Evolutionary conservation across 2,797 vertebrate genomes (phyloP).

Genomic region (Pseudochaenichthys georgianus): DNA sequence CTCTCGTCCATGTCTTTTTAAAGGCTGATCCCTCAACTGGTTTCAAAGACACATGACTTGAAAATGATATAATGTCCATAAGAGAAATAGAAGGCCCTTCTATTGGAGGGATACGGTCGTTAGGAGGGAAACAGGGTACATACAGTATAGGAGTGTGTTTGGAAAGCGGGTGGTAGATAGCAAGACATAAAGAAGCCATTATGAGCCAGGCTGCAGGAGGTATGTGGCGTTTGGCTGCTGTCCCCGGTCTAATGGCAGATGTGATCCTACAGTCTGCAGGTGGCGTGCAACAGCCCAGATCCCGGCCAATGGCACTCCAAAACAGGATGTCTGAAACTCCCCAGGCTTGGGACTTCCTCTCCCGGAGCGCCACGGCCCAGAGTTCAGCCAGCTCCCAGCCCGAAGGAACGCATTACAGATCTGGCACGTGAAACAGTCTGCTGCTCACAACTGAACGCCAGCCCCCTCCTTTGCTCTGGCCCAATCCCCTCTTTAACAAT

Average conservation of each 20-base stretch:
- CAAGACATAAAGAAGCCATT: conserved; percentile 38
- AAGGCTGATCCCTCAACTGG: background rate
- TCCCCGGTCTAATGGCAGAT: conserved; percentile 63
- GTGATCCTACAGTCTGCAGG: conserved; percentile 71
- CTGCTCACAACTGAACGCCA: conserved; percentile 66
- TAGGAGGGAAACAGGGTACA: background rate
- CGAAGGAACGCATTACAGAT: conserved; percentile 80
- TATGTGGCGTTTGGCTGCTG: conserved; percentile 55
- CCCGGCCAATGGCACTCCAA: conserved; percentile 75
- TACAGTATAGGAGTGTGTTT: background rate
- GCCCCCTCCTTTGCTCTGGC: conserved; percentile 48
- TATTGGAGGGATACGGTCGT: background rate
- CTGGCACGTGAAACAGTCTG: conserved; percentile 80
- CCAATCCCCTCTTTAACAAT: conserved; percentile 75
- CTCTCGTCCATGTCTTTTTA: conserved; percentile 12
- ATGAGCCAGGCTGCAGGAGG: conserved; percentile 30
- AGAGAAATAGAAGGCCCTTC: conserved; percentile 26
- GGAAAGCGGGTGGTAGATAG: conserved; percentile 2
- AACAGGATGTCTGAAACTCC: conserved; percentile 85
- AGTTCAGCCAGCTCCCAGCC: conserved; percentile 80
- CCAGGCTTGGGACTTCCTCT: conserved; percentile 83
- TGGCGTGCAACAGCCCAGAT: conserved; percentile 68
- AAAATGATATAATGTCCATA: conserved; percentile 35
- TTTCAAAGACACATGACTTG: conserved; percentile 41
- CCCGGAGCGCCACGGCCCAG: conserved; percentile 69